Evolutionary conservation across 2,113 vertebrate species (phyloP).

Genomic region (Syngnathoides biaculeatus): DNA sequence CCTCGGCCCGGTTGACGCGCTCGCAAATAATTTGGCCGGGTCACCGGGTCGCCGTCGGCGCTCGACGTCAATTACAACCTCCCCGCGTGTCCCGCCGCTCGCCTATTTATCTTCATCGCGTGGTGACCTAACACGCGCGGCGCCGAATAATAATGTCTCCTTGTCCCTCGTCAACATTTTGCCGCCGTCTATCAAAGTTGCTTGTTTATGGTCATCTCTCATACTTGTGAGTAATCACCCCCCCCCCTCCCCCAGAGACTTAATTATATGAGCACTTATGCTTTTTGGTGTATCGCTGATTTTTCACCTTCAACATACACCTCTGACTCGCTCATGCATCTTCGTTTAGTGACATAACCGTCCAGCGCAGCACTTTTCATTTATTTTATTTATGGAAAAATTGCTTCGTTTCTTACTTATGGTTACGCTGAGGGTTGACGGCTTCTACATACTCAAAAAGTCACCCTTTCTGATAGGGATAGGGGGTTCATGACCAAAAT

Average conservation of each 20-base stretch:
- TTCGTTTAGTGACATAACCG: constrained; percentile 4
- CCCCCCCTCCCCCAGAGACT: constrained; percentile 33
- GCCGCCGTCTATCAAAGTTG: constrained; percentile 37
- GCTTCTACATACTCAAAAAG: background rate
- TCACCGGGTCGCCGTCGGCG: constrained; percentile 63
- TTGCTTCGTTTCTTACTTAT: background rate
- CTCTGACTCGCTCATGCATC: constrained; percentile 3
- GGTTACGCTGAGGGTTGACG: background rate
- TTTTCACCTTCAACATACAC: constrained; percentile 13
- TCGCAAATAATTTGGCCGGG: constrained; percentile 12
- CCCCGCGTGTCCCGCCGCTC: constrained; percentile 51
- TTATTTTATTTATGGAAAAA: background rate
- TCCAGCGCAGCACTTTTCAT: background rate
- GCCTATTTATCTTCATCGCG: constrained; percentile 76
- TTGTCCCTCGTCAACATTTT: constrained; percentile 49
- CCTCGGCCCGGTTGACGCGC: background rate
- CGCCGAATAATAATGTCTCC: constrained; percentile 46
- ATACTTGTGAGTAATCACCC: constrained; percentile 45
- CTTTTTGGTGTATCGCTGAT: constrained; percentile 14
- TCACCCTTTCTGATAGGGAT: background rate
- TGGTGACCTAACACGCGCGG: constrained; percentile 55
- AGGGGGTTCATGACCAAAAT: too few species aligned
- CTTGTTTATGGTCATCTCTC: constrained; percentile 30
- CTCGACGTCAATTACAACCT: constrained; percentile 74
- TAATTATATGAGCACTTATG: constrained; percentile 44